A percentile compares a stretch with the other conserved stretches of the same genome.
These are phyloP conservation scores for Zosterops pallidus DNA, from an alignment of 2,113 vertebrate genomes.

Conservation along the genomic window DNA sequence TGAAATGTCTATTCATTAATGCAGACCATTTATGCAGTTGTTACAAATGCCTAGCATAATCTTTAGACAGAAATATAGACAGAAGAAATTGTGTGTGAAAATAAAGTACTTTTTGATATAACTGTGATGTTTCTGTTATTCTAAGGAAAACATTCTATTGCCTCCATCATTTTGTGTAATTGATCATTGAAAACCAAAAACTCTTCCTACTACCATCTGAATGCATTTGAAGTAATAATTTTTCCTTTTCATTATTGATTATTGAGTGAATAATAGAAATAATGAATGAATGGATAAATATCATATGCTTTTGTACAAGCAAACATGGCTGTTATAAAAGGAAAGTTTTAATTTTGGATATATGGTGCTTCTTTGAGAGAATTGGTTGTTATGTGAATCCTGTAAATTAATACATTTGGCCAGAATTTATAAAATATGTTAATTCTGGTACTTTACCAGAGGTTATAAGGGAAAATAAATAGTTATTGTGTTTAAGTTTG, in stretches of 20 bases:
- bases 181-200: background rate
- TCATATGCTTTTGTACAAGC: background rate
- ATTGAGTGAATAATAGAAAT: background rate
- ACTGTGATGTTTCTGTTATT: background rate
- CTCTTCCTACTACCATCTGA: background rate
- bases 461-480: background rate
- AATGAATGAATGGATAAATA: background rate
- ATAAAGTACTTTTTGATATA: background rate
- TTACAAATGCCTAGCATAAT: constrained; percentile 25
- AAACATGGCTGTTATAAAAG: background rate
- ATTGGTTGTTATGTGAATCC: background rate
- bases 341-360: background rate
- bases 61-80: constrained; percentile 21
- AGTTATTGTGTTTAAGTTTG: background rate
- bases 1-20: constrained; percentile 37
- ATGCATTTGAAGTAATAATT: background rate
- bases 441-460: background rate
- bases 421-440: background rate
- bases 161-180: background rate
- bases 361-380: background rate
- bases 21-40: background rate
- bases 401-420: background rate
- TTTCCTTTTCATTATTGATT: background rate
- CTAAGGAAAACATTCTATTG: background rate
- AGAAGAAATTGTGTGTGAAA: constrained; percentile 36